Conservation (phyloP, 2,888 invertebrate genomes). For the Neoascia interrupta region DNA sequence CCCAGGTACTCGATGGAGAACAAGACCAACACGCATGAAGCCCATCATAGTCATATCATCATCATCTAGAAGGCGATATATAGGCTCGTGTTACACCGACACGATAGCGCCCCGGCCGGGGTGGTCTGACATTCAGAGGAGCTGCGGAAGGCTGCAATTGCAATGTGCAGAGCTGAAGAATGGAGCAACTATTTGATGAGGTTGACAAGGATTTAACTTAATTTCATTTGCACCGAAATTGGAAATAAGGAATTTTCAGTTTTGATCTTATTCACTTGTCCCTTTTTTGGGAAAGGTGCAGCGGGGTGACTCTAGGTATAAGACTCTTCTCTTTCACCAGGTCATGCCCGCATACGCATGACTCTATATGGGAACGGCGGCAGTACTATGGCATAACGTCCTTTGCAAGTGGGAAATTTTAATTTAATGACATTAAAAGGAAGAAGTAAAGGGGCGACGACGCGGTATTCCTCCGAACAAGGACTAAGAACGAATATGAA, state of each 20-base stretch:
- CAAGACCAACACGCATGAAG: too few species aligned
- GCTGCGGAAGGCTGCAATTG: slow-evolving; percentile 55
- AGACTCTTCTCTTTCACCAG: too few species aligned
- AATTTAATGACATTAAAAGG: slow-evolving; percentile 65
- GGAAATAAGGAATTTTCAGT: slow-evolving; percentile 67
- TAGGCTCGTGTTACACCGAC: too few species aligned
- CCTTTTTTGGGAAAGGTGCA: slow-evolving; percentile 38
- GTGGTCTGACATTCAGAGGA: slow-evolving; percentile 26
- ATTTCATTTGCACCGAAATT: slow-evolving; percentile 70
- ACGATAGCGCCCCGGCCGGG: too few species aligned
- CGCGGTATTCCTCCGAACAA: slow-evolving; percentile 54
- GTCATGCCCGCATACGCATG: slow-evolving; percentile 47
- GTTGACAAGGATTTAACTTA: slow-evolving; percentile 72
- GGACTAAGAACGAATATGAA: slow-evolving; percentile 62
- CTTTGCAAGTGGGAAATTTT: slow-evolving; percentile 63
- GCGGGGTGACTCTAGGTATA: too few species aligned
- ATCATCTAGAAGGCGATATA: too few species aligned
- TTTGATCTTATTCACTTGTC: slow-evolving; percentile 63
- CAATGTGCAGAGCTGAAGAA: slow-evolving; percentile 70
- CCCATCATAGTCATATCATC: too few species aligned
- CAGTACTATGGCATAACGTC: slow-evolving; percentile 51
- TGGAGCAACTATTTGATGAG: slow-evolving; percentile 72
- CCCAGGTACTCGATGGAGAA: too few species aligned
- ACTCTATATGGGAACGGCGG: slow-evolving; percentile 1
- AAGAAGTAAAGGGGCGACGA: slow-evolving; percentile 2